Evolutionary conservation across 2,797 vertebrate genomes (phyloP), one percentile per base, ranked within the genome.

Genomic region (Tachyglossus aculeatus): DNA sequence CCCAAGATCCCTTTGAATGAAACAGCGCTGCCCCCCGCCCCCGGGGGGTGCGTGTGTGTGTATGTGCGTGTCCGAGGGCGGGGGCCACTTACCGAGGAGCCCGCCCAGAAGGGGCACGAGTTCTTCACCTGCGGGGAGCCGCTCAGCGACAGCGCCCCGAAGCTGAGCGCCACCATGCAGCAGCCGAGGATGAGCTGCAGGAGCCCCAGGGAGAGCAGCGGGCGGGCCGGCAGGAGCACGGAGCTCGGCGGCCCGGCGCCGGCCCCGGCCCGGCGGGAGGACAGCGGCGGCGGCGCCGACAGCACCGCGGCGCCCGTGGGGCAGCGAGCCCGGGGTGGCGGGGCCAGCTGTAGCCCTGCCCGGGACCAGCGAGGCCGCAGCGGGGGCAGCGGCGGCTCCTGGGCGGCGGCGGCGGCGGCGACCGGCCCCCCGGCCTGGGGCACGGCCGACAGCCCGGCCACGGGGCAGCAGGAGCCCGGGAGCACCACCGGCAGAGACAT

Each of bases 71-170:
- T n/a, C n/a, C n/a, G n/a, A 25, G 19, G 22, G 25, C 38, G 21
- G 24, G n/a, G 8, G 36, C 7, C 71, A 93, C 96, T 95, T 82
- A 97, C 96, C 89, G 93, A 95, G 47, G 91, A 94, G 33, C 95
- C 95, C 3, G 94, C 94, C 95, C 95, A 96, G 65, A 95, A 92
- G 15, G 95, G 94, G 67, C 94, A 96, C 1, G 94, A 93, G 79
- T 93, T 95, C 82, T 95, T 90, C 83, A 96, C 90, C 59, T 92
- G 92, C 16, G 90, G 78, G 25, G 88, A 80, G 14, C 91, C 91
- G 82, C 90, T 95, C 78, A 96, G 90, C 24, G 91, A 94, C 55
- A 94, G 89, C 37, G 93, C 93, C 76, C 92, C 93, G 32, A 95
- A 95, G 67, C 93, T 95, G 68, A 97, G 90, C 18, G 91, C 94